A percentile compares a stretch with the other conserved stretches of the same genome.
phyloP scores from a whole-genome alignment of 2,113 vertebrate species.

The Callopanchax toddi region DNA sequence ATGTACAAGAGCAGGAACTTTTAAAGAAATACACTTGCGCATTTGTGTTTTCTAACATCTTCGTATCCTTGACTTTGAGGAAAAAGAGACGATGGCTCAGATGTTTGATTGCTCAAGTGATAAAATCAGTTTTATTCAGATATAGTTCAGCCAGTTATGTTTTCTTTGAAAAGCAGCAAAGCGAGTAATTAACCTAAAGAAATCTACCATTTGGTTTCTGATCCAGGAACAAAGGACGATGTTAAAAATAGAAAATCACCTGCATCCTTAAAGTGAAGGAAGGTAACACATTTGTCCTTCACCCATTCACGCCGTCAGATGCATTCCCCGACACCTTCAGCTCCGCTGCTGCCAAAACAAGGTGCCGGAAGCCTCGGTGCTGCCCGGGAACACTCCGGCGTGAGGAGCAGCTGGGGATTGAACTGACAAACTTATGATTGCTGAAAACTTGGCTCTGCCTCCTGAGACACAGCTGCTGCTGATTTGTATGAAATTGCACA shows the following conservation, averaged over 20 bases:
- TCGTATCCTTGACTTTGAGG: background rate
- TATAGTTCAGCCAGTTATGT: background rate
- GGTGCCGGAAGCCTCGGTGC: background rate
- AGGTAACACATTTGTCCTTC: background rate
- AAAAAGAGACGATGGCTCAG: background rate
- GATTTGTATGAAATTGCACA: background rate
- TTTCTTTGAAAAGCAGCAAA: background rate
- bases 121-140: background rate
- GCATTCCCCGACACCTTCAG: too few relatives aligned
- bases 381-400: background rate
- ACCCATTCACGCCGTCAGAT: too few relatives aligned
- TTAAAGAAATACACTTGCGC: background rate
- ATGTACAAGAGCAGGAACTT: background rate
- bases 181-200: background rate
- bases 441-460: background rate
- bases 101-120: background rate
- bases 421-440: slow-evolving; percentile 2
- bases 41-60: background rate
- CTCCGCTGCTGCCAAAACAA: background rate
- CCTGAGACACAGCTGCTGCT: slow-evolving; percentile 4
- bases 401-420: background rate
- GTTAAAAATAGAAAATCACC: background rate
- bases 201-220: background rate
- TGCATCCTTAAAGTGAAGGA: background rate
- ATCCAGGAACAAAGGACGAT: background rate